Base-by-base conservation (phyloP, 2,113 vertebrate species). In the Caranx ignobilis region DNA sequence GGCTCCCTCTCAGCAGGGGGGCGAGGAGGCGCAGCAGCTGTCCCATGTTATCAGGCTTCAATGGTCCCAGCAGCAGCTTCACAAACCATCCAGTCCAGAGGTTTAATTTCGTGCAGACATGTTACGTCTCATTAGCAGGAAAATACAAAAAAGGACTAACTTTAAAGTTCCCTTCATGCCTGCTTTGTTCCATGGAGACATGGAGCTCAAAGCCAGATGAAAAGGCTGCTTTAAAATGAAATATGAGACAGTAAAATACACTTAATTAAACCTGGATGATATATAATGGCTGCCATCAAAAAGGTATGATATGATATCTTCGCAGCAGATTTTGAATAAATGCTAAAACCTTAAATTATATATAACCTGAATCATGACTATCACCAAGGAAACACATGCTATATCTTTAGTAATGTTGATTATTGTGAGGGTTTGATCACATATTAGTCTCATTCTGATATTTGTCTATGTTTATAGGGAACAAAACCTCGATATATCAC, bases 11-110 rank as follows among this genome's bases (percentile, higher is more conserved):
- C 91, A 83, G 80, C 48, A 57, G 84, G 89, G 76, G 68, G 41
- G 75, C 19, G 70, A 61, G 67, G 72, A 73, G 83, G 66, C 10
- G 32, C 75, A 79, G 88, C 94, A 94, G 93, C 93, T 94, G 94
- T 88, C 77, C 87, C 34, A 43, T 21, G 78, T 80, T 66, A 81
- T 93, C 88, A 90, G 80, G 77, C 85, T 74, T 83, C 82, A 87
- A 21, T 78, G 57, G 85, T 78, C 61, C 68, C 67, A 73, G 75
- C 66, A 71, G 75, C 77, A 74, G 67, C 61, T 66, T 77, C 69
- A 77, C 59, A 79, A 82, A 47, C 47, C 78, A 61, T 64, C 41
- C 87, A 61, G 84, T 81, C 55, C 78, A 82, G 52, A 74, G 72
- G 54, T 74, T 69, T 4, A 75, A 39, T 32, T 78, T 5, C 48